Evolutionary conservation across 2,113 vertebrate genomes (phyloP).

Genomic region (Notothenia rossii): DNA sequence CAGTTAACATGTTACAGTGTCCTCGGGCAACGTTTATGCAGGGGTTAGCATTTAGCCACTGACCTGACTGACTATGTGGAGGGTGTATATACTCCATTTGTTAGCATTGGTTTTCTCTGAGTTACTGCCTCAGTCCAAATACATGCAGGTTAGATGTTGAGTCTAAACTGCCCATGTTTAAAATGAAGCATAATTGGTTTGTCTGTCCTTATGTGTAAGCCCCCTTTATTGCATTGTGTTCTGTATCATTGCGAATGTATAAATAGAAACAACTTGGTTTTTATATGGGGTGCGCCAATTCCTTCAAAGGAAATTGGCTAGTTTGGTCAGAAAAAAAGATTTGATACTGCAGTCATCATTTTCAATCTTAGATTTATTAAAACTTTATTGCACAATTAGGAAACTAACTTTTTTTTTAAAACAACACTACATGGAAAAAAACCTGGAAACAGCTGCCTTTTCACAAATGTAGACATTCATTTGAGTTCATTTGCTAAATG

Average conservation of each 20-base stretch:
- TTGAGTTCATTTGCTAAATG: background rate
- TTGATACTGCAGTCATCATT: background rate
- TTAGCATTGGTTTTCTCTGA: background rate
- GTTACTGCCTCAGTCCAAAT: background rate
- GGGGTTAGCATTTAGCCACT: too few relatives aligned
- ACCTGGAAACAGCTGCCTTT: background rate
- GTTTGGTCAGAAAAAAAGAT: background rate
- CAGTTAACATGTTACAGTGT: too few relatives aligned
- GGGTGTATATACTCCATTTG: too few relatives aligned
- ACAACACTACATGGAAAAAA: constrained; percentile 26
- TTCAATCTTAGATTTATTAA: background rate
- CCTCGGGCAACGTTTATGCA: too few relatives aligned
- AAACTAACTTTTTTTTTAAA: constrained; percentile 11
- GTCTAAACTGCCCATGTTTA: too few relatives aligned
- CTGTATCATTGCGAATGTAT: too few relatives aligned
- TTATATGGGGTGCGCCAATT: background rate
- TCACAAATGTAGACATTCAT: background rate
- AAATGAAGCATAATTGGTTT: too few relatives aligned
- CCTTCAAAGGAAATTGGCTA: background rate
- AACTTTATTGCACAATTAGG: constrained; percentile 31
- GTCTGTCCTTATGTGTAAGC: too few relatives aligned
- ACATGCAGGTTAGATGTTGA: background rate
- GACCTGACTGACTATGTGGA: too few relatives aligned
- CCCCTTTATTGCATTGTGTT: too few relatives aligned
- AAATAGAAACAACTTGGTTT: background rate